These are phyloP conservation scores for Callionymus lyra DNA, from an alignment of 2,113 vertebrate species.

Conservation along the genomic window DNA sequence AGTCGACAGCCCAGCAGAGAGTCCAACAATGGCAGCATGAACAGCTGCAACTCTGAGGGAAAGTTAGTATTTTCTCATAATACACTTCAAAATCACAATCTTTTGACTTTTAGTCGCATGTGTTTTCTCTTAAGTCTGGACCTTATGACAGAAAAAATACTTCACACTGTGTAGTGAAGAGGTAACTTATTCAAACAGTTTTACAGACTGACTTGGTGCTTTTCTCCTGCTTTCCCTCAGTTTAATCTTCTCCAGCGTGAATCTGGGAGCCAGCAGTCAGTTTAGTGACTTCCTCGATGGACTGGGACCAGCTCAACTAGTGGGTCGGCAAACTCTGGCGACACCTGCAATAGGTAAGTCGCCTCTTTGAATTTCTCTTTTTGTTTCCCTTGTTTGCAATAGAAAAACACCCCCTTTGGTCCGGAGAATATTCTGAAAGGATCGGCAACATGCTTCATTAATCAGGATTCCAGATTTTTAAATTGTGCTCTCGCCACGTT, in stretches of 20 bases:
- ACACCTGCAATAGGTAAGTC: conserved; percentile 87
- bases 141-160: background rate
- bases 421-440: background rate
- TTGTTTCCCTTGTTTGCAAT: background rate
- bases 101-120: too few species aligned
- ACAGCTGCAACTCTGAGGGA: conserved; percentile 94
- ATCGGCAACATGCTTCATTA: too few species aligned
- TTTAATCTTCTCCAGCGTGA: conserved; percentile 89
- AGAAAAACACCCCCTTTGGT: background rate
- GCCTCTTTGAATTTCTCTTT: background rate
- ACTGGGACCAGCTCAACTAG: conserved; percentile 90
- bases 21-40: conserved; percentile 95
- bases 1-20: conserved; percentile 91
- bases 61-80: conserved; percentile 74
- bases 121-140: background rate
- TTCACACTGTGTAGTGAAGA: too few species aligned
- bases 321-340: conserved; percentile 91
- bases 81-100: too few species aligned
- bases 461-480: background rate
- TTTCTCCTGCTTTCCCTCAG: conserved; percentile 59
- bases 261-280: conserved; percentile 88
- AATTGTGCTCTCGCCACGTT: background rate
- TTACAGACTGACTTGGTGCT: too few species aligned
- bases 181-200: too few species aligned
- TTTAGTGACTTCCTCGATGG: conserved; percentile 97